Evolutionary conservation across 2,113 vertebrate species (phyloP).

Genomic region (Anhinga rufa): DNA sequence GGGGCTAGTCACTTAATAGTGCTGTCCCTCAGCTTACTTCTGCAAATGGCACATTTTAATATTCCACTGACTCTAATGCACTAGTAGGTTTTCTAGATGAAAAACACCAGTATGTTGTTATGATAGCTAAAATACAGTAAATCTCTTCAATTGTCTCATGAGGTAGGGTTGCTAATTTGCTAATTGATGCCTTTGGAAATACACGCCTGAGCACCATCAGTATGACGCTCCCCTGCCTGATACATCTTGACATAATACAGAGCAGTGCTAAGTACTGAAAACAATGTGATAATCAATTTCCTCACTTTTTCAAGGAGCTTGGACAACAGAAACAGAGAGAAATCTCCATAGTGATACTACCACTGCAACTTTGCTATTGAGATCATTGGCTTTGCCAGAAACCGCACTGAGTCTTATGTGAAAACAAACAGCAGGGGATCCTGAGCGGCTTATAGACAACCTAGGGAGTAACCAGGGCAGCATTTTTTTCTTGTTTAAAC

Average conservation of each 20-base stretch:
- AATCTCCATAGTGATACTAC: neutral
- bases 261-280: neutral
- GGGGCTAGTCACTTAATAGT: neutral
- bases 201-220: neutral
- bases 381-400: neutral
- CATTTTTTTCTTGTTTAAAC: constrained; percentile 4
- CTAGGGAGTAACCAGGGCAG: neutral
- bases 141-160: neutral
- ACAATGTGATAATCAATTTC: neutral
- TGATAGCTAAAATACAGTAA: neutral
- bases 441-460: neutral
- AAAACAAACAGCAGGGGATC: constrained; percentile 38
- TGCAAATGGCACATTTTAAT: neutral
- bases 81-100: neutral
- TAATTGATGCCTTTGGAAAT: constrained; percentile 28
- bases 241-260: neutral
- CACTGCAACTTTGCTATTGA: neutral
- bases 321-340: neutral
- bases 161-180: neutral
- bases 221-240: neutral
- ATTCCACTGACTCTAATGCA: neutral
- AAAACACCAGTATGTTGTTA: neutral
- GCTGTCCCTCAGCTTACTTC: neutral
- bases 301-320: neutral
- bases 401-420: neutral